Evolutionary conservation across 1,140 invertebrate genomes (phyloP).

Genomic region (Leptinotarsa defecta): DNA sequence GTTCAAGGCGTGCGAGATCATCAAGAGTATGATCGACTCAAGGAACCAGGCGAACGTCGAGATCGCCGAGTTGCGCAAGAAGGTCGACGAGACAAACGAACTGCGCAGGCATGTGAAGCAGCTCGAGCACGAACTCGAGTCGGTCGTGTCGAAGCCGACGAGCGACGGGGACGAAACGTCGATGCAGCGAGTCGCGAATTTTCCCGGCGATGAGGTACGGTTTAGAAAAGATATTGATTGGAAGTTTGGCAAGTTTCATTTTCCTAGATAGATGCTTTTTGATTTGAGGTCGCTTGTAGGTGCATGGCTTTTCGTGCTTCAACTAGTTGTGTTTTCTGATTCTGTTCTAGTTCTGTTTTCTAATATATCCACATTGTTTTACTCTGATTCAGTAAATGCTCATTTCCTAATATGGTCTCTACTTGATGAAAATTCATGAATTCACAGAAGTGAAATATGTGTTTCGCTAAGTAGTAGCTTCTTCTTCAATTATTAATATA

Average conservation of each 20-base stretch:
- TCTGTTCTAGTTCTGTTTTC: too few species aligned
- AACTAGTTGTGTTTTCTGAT: too few species aligned
- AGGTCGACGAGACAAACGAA: slow-evolving; percentile 50
- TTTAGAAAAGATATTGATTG: background rate
- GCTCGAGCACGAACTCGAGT: slow-evolving; percentile 40
- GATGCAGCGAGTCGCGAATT: slow-evolving; percentile 15
- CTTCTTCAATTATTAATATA: too few species aligned
- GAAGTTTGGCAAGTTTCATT: slow-evolving; percentile 16
- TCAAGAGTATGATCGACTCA: slow-evolving; percentile 53
- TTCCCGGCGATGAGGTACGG: slow-evolving; percentile 20
- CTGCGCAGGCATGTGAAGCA: slow-evolving; percentile 37
- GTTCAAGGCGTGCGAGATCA: slow-evolving; percentile 53
- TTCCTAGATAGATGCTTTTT: background rate
- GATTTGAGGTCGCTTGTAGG: background rate
- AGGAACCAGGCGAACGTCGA: slow-evolving; percentile 49
- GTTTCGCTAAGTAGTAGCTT: too few species aligned
- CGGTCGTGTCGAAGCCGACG: slow-evolving; percentile 36
- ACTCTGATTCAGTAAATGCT: too few species aligned
- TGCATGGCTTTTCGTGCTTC: background rate
- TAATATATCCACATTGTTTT: too few species aligned
- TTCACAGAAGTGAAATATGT: too few species aligned
- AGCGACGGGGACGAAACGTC: slow-evolving; percentile 9
- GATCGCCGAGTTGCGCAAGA: slow-evolving; percentile 42
- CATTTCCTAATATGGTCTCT: too few species aligned
- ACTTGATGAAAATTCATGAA: too few species aligned